Evolutionary conservation across 2,888 invertebrate species (phyloP), one percentile per base, ranked within the genome.

Genomic region (Xestia xanthographa): DNA sequence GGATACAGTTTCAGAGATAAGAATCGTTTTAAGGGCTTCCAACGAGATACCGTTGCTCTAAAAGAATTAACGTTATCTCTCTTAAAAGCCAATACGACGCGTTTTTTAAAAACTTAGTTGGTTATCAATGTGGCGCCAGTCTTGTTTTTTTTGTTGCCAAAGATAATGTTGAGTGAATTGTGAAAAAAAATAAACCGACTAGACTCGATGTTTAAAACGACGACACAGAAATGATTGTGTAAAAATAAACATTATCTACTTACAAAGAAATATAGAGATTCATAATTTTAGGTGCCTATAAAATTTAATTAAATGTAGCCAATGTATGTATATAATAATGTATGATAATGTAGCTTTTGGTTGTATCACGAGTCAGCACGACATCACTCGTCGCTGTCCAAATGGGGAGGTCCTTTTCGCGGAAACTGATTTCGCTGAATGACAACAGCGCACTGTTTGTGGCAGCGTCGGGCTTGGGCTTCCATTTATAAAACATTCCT

Each of bases 61-160:
- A 93, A 91, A 92, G 89, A 92, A 88, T 88, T 85, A 85, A 87
- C 77, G 86, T 91, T 91, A 91, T 90, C 85, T 87, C 80, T 86
- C 78, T 75, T 85, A 86, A 87, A 84, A 90, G 83, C 80, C 84
- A 85, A 87, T 85, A 86, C 74, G 82, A 79, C 81, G 83, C 75
- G 80, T 79, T 84, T 87, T 86, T 81, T 85, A 90, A 84, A 88
- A 86, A 85, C 82, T 82, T 85, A 83, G 86, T 83, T 86, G 84
- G 88, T 79, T 82, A 92, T 91, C 91, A 88, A 84, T 69, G 82
- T 93, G 94, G 94, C 95, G 94, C 95, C 94, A 91, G 91, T 86
- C 90, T 86, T 88, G 90, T 92, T 94, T 94, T 94, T 93, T 93
- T 89, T 91, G 83, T 89, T 91, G 83, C 58, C 45, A 69, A 83